Evolutionary conservation across 2,797 vertebrate genomes (phyloP).

Genomic region (Muraenolepis orangiensis): DNA sequence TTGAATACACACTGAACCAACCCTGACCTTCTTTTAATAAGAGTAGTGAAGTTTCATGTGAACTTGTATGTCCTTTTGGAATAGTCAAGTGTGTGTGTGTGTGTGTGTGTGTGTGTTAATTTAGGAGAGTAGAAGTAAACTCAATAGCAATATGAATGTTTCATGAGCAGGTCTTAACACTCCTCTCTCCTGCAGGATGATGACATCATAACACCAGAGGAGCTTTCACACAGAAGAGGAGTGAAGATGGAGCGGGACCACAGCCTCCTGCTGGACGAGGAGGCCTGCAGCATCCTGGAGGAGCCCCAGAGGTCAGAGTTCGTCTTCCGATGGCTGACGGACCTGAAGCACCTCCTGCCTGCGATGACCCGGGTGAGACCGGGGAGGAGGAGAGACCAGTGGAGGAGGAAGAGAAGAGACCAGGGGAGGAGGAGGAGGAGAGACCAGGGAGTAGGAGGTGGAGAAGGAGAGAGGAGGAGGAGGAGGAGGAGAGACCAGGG

Average conservation of each 20-base stretch:
- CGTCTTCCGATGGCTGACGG: constrained; percentile 84
- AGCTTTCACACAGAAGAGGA: constrained; percentile 17
- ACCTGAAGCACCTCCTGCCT: constrained; percentile 73
- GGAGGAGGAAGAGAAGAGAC: too few relatives aligned
- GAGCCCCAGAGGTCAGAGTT: constrained; percentile 84
- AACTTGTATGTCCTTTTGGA: too few relatives aligned
- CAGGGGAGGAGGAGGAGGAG: too few relatives aligned
- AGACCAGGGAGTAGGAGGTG: constrained; percentile 3
- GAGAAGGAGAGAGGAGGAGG: too few relatives aligned
- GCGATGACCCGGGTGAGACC: constrained; percentile 39
- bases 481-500: too few relatives aligned
- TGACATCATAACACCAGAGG: neutral
- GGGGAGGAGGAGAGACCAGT: constrained; percentile 5
- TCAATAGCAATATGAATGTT: neutral
- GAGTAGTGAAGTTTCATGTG: too few relatives aligned
- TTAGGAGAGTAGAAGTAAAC: too few relatives aligned
- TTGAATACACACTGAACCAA: too few relatives aligned
- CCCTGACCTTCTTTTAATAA: too few relatives aligned
- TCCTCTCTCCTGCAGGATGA: neutral
- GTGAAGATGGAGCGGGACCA: constrained; percentile 81
- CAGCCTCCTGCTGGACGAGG: constrained; percentile 84
- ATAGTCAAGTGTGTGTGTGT: too few relatives aligned
- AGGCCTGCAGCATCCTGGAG: constrained; percentile 69
- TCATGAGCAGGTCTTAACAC: neutral
- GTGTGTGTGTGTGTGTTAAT: too few relatives aligned